These are phyloP conservation scores for Eucriotettix oculatus DNA, from an alignment of 2,888 invertebrate genomes.

Conservation along the genomic window DNA sequence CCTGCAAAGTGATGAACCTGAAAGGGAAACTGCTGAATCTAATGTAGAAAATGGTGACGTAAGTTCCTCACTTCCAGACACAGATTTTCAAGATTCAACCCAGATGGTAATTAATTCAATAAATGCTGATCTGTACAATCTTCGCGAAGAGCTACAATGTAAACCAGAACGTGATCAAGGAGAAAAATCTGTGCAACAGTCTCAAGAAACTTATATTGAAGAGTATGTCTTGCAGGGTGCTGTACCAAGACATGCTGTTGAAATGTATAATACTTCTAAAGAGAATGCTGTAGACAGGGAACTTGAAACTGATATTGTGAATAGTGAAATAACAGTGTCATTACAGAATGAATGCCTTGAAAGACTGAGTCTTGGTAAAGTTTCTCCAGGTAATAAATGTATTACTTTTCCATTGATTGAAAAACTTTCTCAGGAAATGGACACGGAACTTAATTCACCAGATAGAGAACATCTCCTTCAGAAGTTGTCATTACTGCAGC, in stretches of 20 bases:
- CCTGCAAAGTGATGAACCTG: constrained; percentile 27
- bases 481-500: constrained; percentile 47
- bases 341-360: constrained; percentile 1
- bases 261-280: constrained; percentile 24
- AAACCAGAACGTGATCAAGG: constrained; percentile 14
- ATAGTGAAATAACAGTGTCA: not conserved
- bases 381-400: not conserved
- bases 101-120: constrained; percentile 1
- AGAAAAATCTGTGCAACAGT: constrained; percentile 17
- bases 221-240: constrained; percentile 47
- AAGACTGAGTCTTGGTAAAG: constrained; percentile 1
- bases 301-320: constrained; percentile 14
- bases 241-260: constrained; percentile 39
- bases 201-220: constrained; percentile 25
- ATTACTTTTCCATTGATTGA: constrained; percentile 1
- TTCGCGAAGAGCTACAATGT: constrained; percentile 4
- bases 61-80: constrained; percentile 7
- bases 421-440: constrained; percentile 13
- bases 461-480: constrained; percentile 42
- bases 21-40: constrained; percentile 25
- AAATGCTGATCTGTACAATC: constrained; percentile 7
- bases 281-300: constrained; percentile 22
- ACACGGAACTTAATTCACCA: constrained; percentile 26
- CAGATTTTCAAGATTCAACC: constrained; percentile 10
- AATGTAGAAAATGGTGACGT: constrained; percentile 16